These are phyloP conservation scores for Sebastolobus alascanus DNA, from an alignment of 2,797 vertebrate genomes.

Conservation along the genomic window DNA sequence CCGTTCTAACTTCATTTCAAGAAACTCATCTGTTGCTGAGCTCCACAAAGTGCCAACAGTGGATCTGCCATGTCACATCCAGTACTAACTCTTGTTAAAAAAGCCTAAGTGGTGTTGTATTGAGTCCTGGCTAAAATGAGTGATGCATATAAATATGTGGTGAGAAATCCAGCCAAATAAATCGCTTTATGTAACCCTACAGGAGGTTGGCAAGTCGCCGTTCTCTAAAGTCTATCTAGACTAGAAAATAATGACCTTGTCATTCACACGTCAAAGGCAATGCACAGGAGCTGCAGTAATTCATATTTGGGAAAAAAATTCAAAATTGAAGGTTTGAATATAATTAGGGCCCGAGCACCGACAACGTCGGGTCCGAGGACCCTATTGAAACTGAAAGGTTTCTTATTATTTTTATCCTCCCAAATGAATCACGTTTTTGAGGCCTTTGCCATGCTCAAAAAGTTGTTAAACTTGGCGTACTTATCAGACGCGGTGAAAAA, in stretches of 20 bases:
- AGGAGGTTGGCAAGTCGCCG: background rate
- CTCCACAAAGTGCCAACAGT: background rate
- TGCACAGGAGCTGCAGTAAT: background rate
- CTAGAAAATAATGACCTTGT: conserved; percentile 7
- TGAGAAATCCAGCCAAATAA: conserved; percentile 1
- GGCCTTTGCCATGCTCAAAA: too few species aligned
- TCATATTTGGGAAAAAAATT: background rate
- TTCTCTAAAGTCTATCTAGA: background rate
- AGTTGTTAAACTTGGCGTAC: too few species aligned
- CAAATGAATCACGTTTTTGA: too few species aligned
- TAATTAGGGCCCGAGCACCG: too few species aligned
- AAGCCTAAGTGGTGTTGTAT: background rate
- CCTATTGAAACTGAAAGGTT: too few species aligned
- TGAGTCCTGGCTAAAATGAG: background rate
- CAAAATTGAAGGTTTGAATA: background rate
- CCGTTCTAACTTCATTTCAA: background rate
- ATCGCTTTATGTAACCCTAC: background rate
- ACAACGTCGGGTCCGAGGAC: too few species aligned
- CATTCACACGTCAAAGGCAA: background rate
- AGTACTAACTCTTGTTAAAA: background rate
- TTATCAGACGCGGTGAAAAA: too few species aligned
- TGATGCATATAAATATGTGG: background rate
- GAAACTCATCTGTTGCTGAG: background rate
- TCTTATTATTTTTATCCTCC: too few species aligned
- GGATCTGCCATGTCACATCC: background rate